Conservation (phyloP, 1,140 invertebrate genomes). For the Tetragnatha versicolor region DNA sequence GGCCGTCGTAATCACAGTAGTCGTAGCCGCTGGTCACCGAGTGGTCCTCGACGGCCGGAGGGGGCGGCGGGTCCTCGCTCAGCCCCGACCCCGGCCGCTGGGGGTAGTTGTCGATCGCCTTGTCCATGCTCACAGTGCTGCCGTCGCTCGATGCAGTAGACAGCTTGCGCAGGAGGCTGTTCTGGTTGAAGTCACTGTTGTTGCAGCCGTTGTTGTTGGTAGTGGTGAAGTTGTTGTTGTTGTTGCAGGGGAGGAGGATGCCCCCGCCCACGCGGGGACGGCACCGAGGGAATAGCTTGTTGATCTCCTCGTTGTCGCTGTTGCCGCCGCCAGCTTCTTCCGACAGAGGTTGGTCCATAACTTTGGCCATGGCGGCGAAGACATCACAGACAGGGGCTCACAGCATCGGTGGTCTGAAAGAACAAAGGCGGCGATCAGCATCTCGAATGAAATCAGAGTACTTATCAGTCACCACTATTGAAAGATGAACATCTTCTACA, state of each 20-base stretch:
- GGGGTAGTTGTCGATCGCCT: slow-evolving; percentile 57
- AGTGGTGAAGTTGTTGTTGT: slow-evolving; percentile 63
- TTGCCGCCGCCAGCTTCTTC: slow-evolving; percentile 62
- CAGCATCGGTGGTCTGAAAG: slow-evolving; percentile 30
- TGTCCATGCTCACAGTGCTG: slow-evolving; percentile 59
- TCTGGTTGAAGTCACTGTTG: slow-evolving; percentile 11
- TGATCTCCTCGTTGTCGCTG: slow-evolving; percentile 80
- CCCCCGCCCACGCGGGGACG: slow-evolving; percentile 70
- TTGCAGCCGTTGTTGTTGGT: slow-evolving; percentile 59
- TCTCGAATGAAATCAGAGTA: too few relatives aligned
- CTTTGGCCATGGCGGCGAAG: slow-evolving; percentile 55
- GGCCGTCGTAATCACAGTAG: slow-evolving; percentile 52
- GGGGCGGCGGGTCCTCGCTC: slow-evolving; percentile 40
- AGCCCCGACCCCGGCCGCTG: slow-evolving; percentile 29
- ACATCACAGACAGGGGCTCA: slow-evolving; percentile 44
- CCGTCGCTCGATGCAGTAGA: slow-evolving; percentile 58
- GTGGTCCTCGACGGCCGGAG: slow-evolving; percentile 54
- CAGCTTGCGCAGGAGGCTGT: slow-evolving; percentile 50
- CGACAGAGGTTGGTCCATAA: slow-evolving; percentile 54
- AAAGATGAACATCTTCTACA: too few relatives aligned
- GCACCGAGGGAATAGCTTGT: slow-evolving; percentile 82
- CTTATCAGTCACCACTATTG: too few relatives aligned
- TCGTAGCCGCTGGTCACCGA: slow-evolving; percentile 56
- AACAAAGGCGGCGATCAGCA: not conserved
- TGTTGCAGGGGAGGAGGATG: too few relatives aligned